Percentiles rank a stretch among this genome's conserved stretches.
These are phyloP conservation scores for Pseudococcus jackbeardsleyi DNA, from an alignment of 2,888 invertebrate species.

Conservation along the genomic window DNA sequence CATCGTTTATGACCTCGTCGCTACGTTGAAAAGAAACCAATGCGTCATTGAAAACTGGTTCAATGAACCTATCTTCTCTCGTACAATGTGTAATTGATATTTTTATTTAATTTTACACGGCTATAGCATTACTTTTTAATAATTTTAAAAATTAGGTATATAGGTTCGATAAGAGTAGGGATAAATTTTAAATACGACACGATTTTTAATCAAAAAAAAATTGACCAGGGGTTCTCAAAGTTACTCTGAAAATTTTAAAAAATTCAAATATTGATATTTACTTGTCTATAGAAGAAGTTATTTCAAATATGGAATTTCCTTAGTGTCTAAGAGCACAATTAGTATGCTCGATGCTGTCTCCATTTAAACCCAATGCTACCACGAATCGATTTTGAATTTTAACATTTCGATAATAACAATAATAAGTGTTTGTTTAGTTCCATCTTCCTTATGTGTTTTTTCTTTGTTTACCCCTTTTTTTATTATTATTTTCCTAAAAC, in stretches of 20 bases:
- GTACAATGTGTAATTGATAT: slow-evolving; percentile 53
- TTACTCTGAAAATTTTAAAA: not conserved
- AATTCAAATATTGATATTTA: not conserved
- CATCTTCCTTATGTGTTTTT: not conserved
- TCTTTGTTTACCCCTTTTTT: not conserved
- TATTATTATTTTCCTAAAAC: too few species aligned
- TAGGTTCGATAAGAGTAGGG: too few species aligned
- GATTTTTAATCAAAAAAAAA: too few species aligned
- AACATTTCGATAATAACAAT: not conserved
- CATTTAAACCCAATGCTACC: not conserved
- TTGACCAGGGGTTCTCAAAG: too few species aligned
- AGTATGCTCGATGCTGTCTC: not conserved
- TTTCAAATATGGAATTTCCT: not conserved
- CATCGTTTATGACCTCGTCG: slow-evolving; percentile 36
- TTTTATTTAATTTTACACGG: slow-evolving; percentile 16
- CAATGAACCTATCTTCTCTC: slow-evolving; percentile 28
- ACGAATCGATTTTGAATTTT: not conserved
- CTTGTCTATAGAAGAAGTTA: not conserved
- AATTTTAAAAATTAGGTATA: not conserved
- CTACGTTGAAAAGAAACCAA: not conserved
- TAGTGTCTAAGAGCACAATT: not conserved
- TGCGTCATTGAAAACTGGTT: slow-evolving; percentile 50
- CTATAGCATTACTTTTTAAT: not conserved
- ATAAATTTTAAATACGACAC: too few species aligned
- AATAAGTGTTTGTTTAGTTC: not conserved